Conservation (phyloP, 2,888 invertebrate species). For the Meteorus colon region DNA sequence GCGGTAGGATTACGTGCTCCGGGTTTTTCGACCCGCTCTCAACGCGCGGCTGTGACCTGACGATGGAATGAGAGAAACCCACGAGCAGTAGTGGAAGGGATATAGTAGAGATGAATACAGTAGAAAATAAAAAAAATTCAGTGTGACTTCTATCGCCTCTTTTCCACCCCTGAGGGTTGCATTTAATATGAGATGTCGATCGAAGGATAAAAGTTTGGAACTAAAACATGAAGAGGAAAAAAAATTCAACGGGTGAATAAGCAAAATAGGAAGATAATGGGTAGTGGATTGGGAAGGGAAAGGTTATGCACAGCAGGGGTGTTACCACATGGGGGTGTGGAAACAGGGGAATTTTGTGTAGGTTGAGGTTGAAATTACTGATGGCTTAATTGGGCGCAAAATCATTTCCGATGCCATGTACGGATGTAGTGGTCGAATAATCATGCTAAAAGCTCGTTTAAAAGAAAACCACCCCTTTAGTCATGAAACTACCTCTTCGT, state of each 20-base stretch:
- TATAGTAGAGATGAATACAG: neutral
- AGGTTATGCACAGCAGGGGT: conserved; percentile 9
- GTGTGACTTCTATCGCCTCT: conserved; percentile 46
- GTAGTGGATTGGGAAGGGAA: conserved; percentile 24
- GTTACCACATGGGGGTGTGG: neutral
- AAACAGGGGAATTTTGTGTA: conserved; percentile 18
- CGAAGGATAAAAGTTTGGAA: neutral
- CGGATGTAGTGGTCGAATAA: conserved; percentile 69
- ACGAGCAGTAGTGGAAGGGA: neutral
- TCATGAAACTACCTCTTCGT: conserved; percentile 47
- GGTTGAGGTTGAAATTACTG: conserved; percentile 62
- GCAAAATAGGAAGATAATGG: conserved; percentile 7
- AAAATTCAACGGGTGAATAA: neutral
- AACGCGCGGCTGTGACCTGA: neutral
- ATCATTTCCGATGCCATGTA: conserved; percentile 72
- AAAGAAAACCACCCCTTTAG: conserved; percentile 51
- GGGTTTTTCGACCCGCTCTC: conserved; percentile 51
- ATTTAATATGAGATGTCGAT: neutral
- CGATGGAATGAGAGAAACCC: neutral
- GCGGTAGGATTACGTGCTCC: conserved; percentile 42
- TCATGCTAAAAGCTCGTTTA: conserved; percentile 70
- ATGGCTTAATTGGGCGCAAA: conserved; percentile 73
- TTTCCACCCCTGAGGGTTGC: neutral
- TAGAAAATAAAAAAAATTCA: conserved; percentile 54
- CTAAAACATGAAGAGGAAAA: too few relatives aligned